Evolutionary conservation across 1,140 invertebrate genomes (phyloP).

Genomic region (Drosophila athabasca): DNA sequence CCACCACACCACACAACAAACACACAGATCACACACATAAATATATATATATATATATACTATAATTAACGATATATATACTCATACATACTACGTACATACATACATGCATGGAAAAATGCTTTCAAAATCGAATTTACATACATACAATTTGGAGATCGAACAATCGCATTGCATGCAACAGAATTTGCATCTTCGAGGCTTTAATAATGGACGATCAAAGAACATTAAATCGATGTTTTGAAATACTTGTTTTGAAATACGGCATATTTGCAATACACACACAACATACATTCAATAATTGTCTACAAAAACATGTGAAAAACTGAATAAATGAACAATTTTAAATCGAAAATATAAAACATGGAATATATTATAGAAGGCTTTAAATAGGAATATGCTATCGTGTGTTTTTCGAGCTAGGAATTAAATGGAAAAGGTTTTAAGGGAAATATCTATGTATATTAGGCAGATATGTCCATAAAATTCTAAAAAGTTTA

Average conservation of each 20-base stretch:
- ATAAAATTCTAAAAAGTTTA: too few species aligned
- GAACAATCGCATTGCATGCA: conserved; percentile 20
- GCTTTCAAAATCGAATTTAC: conserved; percentile 60
- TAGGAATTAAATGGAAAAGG: too few species aligned
- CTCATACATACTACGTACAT: background rate
- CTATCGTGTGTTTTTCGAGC: too few species aligned
- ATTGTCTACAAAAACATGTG: conserved; percentile 14
- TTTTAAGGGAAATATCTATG: too few species aligned
- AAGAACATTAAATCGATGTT: conserved; percentile 21
- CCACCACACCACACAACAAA: too few species aligned
- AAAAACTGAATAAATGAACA: conserved; percentile 55
- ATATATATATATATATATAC: background rate
- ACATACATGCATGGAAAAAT: conserved; percentile 12
- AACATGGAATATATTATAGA: background rate
- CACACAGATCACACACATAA: too few species aligned
- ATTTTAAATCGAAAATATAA: conserved; percentile 29
- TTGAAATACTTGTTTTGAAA: conserved; percentile 7
- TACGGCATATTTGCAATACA: conserved; percentile 26
- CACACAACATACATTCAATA: conserved; percentile 10
- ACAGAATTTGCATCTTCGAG: conserved; percentile 29
- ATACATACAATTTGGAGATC: conserved; percentile 40
- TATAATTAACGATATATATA: background rate
- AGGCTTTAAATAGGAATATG: too few species aligned
- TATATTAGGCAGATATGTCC: too few species aligned
- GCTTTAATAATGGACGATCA: conserved; percentile 52